Evolutionary conservation across 2,797 vertebrate genomes (phyloP), one percentile per base, ranked within the genome.

Genomic region (Acanthornis magna): DNA sequence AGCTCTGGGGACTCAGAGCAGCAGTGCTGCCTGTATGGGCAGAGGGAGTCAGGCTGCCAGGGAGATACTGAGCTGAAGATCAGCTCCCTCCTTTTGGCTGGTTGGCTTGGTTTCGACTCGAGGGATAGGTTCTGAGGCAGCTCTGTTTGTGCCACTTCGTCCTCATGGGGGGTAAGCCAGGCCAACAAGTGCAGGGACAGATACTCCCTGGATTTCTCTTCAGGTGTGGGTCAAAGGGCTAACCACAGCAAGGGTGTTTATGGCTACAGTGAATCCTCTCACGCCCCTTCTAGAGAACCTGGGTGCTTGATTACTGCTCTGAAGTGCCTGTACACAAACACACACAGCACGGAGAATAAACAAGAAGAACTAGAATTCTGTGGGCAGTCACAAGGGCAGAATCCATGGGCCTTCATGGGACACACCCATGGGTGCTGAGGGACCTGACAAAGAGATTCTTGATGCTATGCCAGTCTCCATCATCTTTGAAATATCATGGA

Each of bases 221-320:
- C 29, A n/a, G 23, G 29, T 29, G 22, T 62, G 2, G 38, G 38
- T 25, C 32, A 55, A 38, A 43, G 11, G 11, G 7, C 11, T 42
- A 42, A 32, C 32, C 32, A 21, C 13, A 36, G 23, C 26, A 19
- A 43, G 19, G 22, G 10, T 42, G 16, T 55, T 61, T 17, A 17
- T 38, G 19, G 42, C 50, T 50, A 9, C 29, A 19, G 22, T 36
- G 62, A 68, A 29, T 26, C 13, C 22, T 50, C 23, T 63, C 51
- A 76, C 7, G 13, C 2, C 16, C 27, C 16, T 25, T 29, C 48
- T 55, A 23, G 27, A 19, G 7, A 50, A 29, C 6, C 6, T 75
- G 48, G 13, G 10, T 88, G 23, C 13, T 62, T 15, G 16, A 15
- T 57, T 54, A 50, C 7, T 0, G 0, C 11, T 68, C 27, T 29